Base-by-base conservation (phyloP, 2,888 invertebrate genomes). In the Allacma fusca region DNA sequence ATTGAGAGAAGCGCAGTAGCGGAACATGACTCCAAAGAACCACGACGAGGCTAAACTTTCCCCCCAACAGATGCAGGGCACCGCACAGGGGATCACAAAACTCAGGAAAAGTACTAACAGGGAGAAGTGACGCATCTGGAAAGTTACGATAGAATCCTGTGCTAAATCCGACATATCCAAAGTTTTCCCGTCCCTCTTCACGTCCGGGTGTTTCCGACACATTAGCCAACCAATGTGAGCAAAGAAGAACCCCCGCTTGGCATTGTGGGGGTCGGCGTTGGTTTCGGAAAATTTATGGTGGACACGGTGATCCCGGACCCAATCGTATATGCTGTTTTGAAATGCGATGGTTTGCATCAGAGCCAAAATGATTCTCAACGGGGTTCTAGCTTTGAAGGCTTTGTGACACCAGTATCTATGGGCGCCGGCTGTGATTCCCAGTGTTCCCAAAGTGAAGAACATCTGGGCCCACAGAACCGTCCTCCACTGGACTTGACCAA, bases 401-500 rank as follows among this genome's bases (percentile, higher is more conserved):
- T 94, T 91, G 88, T 98, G 98, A 0, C 97, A 91, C 97, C 97
- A 98, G 40, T 97, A 90, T 84, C 98, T 89, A 88, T 98, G 98
- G 1, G 96, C 96, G 26, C 99, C 99, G 23, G 97, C 98, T 23
- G 98, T 98, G 81, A 98, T 94, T 24, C 98, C 98, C 79, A 98
- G 7, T 16, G 50, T 50, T 5, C 19, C 2, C 2, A 19, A 9
- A 50, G 4, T 2, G 16, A 50, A 50, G 2, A 4, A 9, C 1
- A 50, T 9, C 16, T 9, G 7, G 2, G 1, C 4, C 50, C 50
- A 50, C 4, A 50, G 4, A 12, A 1, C 50, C 16, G 50, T 50
- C 19, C 16, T 50, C 2, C 2, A 16, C 16, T 50, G 16, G 2
- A 5, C 2, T 50, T 50, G 9, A 2, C 50, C 50, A 12, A 9